Evolutionary conservation across 2,888 invertebrate genomes (phyloP).

Genomic region (Boloria euphrosyne): DNA sequence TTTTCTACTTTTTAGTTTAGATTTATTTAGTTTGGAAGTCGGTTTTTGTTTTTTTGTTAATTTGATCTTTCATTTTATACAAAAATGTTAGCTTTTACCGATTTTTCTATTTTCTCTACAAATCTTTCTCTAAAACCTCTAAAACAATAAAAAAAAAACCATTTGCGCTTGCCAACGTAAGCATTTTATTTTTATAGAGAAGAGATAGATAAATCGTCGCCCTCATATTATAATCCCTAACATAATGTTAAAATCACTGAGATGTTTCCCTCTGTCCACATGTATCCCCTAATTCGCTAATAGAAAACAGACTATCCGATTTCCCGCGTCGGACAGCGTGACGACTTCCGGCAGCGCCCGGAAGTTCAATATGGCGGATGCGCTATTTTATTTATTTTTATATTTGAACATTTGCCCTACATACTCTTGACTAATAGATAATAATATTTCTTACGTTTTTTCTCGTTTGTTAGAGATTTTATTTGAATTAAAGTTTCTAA

Average conservation of each 20-base stretch:
- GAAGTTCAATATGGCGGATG: conserved; percentile 53
- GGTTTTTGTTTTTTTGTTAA: too few relatives aligned
- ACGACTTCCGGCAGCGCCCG: conserved; percentile 63
- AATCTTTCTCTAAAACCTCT: too few relatives aligned
- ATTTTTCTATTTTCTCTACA: too few relatives aligned
- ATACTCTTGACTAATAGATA: conserved; percentile 9
- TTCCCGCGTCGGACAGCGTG: conserved; percentile 63
- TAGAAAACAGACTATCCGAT: conserved; percentile 75
- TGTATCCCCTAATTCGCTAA: conserved; percentile 76
- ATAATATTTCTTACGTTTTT: not conserved
- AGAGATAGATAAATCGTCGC: not conserved
- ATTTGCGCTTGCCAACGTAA: too few relatives aligned
- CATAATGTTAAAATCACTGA: conserved; percentile 57
- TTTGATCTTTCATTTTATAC: too few relatives aligned
- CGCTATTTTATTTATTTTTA: conserved; percentile 23
- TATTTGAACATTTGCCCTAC: conserved; percentile 29
- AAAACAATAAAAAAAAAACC: too few relatives aligned
- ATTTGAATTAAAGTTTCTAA: too few relatives aligned
- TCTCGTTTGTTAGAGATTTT: not conserved
- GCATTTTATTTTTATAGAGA: not conserved
- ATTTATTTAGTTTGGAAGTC: too few relatives aligned
- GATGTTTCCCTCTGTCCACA: conserved; percentile 40
- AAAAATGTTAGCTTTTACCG: too few relatives aligned
- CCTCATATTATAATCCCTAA: conserved; percentile 8
- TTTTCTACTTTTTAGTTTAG: too few relatives aligned